Evolutionary conservation across 1,140 invertebrate genomes (phyloP), one percentile per base, ranked within the genome.

Genomic region (Lepidurus apus): DNA sequence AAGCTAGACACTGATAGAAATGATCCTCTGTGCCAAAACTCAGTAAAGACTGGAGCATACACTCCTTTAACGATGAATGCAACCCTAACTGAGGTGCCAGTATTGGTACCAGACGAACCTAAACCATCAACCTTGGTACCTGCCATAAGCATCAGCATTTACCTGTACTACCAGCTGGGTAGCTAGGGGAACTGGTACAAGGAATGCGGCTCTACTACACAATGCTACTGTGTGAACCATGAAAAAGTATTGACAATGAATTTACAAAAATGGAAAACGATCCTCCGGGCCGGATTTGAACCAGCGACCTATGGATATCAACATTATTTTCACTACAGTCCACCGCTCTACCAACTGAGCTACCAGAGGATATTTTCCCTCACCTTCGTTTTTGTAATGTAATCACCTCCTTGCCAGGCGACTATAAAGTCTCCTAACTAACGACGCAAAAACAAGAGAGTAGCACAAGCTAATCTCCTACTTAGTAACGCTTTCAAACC

Each of bases 241-340:
- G 3, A 34, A 4, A 34, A 34, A 34, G 34, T 34, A 47, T 17
- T 47, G 45, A 11, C 10, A 47, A 7, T 17, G 1, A 17, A 47
- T 0, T 11, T 17, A 2, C 0, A 11, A 11, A 11, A 47, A 10
- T 2, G 10, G 81, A 86, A 85, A 81, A 80, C 43, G 80, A 82
- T 89, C 89, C 88, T 89, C 89, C 89, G 88, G 53, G 53, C 53
- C 21, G 17, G 17, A 65, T 65, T 65, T 47, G 17, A 17, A 65
- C 17, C 53, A 65, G 21, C 53, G 53, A 65, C 53, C 17, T 17
- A 65, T 65, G 53, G 6, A 34, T 34, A 34, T 34, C 21, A 21
- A 65, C 53, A 13, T 3, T 21, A 7, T 0, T 65, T 65, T 7
- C 17, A n/a, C 53, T 65, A 65, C 6, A 21, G 17, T 17, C 21